Evolutionary conservation across 2,797 vertebrate genomes (phyloP).

Genomic region (Scarus forsteni): DNA sequence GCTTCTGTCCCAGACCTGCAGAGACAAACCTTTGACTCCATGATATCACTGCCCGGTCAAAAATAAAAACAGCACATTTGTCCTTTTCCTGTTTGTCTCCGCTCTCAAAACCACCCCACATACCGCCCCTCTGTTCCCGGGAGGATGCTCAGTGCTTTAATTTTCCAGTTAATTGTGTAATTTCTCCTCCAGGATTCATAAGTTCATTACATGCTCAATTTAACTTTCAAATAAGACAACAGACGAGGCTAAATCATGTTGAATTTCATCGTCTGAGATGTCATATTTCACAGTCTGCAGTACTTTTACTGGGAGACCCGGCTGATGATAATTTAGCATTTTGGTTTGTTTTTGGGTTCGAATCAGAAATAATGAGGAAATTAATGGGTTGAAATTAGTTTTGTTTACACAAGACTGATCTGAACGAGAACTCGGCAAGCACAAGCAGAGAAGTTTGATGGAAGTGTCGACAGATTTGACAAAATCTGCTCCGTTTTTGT

Average conservation of each 20-base stretch:
- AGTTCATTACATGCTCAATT: slow-evolving; percentile 5
- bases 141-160: neutral
- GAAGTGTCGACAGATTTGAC: too few relatives aligned
- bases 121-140: neutral
- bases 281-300: neutral
- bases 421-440: too few relatives aligned
- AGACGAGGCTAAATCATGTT: neutral
- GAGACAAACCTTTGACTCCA: slow-evolving; percentile 28
- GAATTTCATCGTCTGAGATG: neutral
- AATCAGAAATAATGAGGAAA: too few relatives aligned
- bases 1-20: slow-evolving; percentile 20
- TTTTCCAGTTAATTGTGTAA: neutral
- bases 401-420: neutral
- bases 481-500: too few relatives aligned
- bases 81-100: neutral
- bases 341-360: neutral
- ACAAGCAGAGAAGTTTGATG: too few relatives aligned
- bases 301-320: neutral
- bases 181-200: neutral
- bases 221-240: neutral
- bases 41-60: slow-evolving; percentile 31
- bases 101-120: neutral
- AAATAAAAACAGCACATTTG: slow-evolving; percentile 4
- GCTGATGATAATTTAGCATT: neutral
- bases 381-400: too few relatives aligned